Percentiles rank a stretch among this genome's conserved stretches.
Evolutionary conservation across 2,113 vertebrate genomes (phyloP).

Genomic region (Chionis minor): DNA sequence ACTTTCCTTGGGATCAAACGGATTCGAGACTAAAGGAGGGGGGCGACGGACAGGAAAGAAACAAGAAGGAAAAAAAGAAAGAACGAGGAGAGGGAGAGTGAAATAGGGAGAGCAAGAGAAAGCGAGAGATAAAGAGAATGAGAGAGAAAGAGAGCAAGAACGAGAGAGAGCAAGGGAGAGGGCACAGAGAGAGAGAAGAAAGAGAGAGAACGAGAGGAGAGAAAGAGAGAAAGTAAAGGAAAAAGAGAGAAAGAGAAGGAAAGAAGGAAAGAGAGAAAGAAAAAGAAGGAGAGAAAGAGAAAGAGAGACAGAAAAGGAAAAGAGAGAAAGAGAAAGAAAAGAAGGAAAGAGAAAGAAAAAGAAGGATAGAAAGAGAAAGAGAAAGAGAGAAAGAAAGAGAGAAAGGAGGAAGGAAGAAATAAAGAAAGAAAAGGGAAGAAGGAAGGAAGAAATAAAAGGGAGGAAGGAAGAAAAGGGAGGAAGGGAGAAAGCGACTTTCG

Average conservation of each 20-base stretch:
- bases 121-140: too few relatives aligned
- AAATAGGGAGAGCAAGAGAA: rapidly evolving
- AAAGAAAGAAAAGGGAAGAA: too few relatives aligned
- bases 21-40: constrained; percentile 11
- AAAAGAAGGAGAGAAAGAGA: rapidly evolving
- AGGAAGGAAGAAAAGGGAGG: too few relatives aligned
- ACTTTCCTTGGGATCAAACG: constrained; percentile 70
- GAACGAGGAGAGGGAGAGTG: background rate
- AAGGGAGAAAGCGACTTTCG: background rate
- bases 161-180: background rate
- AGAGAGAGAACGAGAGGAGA: rapidly evolving
- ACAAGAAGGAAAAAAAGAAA: rapidly evolving
- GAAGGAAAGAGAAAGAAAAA: rapidly evolving
- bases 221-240: too few relatives aligned
- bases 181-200: too few relatives aligned
- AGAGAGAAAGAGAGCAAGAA: rapidly evolving
- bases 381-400: rapidly evolving
- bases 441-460: rapidly evolving
- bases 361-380: rapidly evolving
- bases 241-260: too few relatives aligned
- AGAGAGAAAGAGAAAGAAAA: rapidly evolving
- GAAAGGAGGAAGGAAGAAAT: rapidly evolving
- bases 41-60: background rate
- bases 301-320: rapidly evolving
- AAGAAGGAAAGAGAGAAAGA: rapidly evolving